Evolutionary conservation across 2,113 vertebrate species (phyloP).

Genomic region (Burhinus oedicnemus): DNA sequence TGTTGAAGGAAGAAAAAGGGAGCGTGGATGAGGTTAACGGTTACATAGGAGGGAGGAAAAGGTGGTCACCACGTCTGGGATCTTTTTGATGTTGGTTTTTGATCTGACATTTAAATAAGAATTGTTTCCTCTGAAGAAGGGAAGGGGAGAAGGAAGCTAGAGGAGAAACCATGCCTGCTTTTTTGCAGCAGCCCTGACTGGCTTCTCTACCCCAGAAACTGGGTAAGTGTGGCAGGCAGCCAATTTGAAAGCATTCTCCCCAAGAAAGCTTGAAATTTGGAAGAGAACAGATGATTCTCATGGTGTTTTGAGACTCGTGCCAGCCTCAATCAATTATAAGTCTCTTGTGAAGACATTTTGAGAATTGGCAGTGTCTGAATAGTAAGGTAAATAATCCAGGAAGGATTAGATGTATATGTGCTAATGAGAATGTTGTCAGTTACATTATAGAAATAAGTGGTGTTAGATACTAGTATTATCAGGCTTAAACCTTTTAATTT

Average conservation of each 20-base stretch:
- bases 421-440: not conserved
- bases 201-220: constrained; percentile 21
- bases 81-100: not conserved
- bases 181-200: not conserved
- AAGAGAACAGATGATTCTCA: constrained; percentile 62
- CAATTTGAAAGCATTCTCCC: constrained; percentile 35
- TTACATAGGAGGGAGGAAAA: not conserved
- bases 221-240: constrained; percentile 53
- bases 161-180: not conserved
- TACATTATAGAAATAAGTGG: not conserved
- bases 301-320: constrained; percentile 32
- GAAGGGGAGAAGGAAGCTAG: not conserved
- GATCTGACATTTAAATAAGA: not conserved
- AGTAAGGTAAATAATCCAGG: constrained; percentile 19
- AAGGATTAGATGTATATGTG: not conserved
- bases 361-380: constrained; percentile 19
- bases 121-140: not conserved
- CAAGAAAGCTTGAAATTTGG: constrained; percentile 56
- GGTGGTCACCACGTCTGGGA: not conserved
- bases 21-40: not conserved
- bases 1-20: not conserved
- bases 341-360: constrained; percentile 40
- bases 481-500: not conserved
- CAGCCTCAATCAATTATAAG: constrained; percentile 58
- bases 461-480: not conserved